phyloP scores from a whole-genome alignment of 1,140 invertebrate species.

The Hermatobates lingyangjiaoensis region DNA sequence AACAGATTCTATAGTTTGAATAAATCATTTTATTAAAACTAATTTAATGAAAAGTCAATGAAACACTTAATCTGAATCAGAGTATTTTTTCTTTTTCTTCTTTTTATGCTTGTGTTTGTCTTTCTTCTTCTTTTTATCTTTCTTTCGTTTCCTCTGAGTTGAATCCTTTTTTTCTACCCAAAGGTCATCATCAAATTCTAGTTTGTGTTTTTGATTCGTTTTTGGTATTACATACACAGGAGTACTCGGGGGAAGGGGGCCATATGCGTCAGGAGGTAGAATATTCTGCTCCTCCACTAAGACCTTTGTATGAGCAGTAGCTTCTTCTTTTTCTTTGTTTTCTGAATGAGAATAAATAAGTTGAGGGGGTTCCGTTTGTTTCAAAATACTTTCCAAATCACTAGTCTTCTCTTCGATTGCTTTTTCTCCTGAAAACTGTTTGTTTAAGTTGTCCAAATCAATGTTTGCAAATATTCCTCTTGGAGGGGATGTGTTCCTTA shows the following conservation, averaged over 20 bases:
- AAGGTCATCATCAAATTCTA: neutral
- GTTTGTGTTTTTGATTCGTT: no score
- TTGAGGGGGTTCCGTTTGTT: neutral
- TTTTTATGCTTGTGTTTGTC: conserved; percentile 3
- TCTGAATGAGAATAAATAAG: neutral
- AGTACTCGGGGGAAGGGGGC: neutral
- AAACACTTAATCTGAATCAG: neutral
- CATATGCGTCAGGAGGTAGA: neutral
- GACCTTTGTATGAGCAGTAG: neutral
- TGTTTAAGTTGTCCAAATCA: conserved; percentile 31
- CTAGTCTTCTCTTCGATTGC: conserved; percentile 1
- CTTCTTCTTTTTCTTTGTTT: neutral
- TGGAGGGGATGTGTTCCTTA: conserved; percentile 43
- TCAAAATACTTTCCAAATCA: neutral
- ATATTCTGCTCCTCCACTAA: neutral
- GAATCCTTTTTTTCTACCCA: neutral
- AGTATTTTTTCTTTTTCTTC: conserved; percentile 5
- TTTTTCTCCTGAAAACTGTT: neutral
- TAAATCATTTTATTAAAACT: no score
- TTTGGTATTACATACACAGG: neutral
- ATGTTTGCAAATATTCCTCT: conserved; percentile 55
- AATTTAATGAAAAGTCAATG: no score
- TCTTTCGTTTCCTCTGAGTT: neutral
- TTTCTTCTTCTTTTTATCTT: neutral
- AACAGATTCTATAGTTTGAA: no score